Evolutionary conservation across 2,797 vertebrate genomes (phyloP).

Genomic region (Dendrocincla fuliginosa): DNA sequence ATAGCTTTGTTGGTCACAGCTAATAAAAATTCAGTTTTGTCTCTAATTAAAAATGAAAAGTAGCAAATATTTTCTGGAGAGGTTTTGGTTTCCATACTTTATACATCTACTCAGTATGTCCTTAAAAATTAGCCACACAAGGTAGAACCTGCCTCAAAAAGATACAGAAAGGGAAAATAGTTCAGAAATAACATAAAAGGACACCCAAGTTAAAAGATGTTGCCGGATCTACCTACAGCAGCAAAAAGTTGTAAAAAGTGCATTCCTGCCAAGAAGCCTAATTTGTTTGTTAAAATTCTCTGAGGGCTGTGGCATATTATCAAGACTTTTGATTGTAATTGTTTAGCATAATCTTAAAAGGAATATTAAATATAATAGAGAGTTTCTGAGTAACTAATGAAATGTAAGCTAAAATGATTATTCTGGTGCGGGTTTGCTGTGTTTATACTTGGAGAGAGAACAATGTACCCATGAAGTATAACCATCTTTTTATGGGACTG

Average conservation of each 20-base stretch:
- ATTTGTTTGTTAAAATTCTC: background rate
- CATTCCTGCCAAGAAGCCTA: background rate
- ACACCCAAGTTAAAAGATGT: background rate
- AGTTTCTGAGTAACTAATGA: background rate
- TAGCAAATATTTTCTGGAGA: background rate
- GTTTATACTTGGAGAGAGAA: background rate
- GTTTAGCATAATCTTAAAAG: background rate
- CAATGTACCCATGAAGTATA: background rate
- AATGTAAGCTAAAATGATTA: background rate
- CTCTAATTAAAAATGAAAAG: background rate
- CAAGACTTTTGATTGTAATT: background rate
- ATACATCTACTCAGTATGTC: background rate
- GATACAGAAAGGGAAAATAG: background rate
- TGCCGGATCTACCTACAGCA: background rate
- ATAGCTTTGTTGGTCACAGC: background rate
- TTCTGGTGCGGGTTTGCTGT: background rate
- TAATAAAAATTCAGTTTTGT: background rate
- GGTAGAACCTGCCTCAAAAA: background rate
- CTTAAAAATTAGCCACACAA: background rate
- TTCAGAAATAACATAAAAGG: background rate
- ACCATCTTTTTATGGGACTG: background rate
- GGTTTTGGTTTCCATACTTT: background rate
- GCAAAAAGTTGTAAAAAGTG: background rate
- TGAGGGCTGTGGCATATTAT: background rate
- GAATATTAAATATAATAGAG: background rate